A percentile compares a stretch with the other conserved stretches of the same genome.
Conservation (phyloP, 2,113 vertebrate genomes). For the Butorides virescens region DNA sequence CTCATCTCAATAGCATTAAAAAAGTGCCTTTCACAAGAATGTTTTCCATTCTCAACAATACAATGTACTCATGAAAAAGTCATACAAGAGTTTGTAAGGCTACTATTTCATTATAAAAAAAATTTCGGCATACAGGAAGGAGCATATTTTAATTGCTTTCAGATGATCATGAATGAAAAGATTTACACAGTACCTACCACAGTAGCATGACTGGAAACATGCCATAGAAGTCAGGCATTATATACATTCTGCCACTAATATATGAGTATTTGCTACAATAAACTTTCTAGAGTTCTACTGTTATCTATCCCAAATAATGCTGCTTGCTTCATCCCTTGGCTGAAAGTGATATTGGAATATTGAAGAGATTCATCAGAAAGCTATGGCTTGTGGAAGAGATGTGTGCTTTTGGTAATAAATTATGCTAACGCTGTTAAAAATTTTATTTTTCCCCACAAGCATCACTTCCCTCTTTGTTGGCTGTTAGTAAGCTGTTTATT, state of each 20-base stretch:
- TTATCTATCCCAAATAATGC: background rate
- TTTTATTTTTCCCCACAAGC: background rate
- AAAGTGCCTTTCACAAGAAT: background rate
- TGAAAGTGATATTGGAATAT: background rate
- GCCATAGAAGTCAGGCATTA: background rate
- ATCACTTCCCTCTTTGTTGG: background rate
- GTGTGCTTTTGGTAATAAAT: background rate
- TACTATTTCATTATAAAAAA: background rate
- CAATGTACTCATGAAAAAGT: background rate
- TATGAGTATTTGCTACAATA: background rate
- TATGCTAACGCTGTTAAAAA: background rate
- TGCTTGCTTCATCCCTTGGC: background rate
- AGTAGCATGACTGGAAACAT: background rate
- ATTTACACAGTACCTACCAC: background rate
- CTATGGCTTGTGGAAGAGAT: background rate
- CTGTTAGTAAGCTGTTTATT: background rate
- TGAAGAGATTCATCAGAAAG: background rate
- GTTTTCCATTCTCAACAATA: background rate
- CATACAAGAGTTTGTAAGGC: background rate
- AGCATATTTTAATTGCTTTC: background rate
- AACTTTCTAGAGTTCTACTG: background rate
- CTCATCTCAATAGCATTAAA: background rate
- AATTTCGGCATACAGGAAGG: background rate
- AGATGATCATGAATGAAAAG: background rate
- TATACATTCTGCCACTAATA: background rate